phyloP scores from a whole-genome alignment of 1,140 invertebrate genomes.

The Drosophila mojavensis region DNA sequence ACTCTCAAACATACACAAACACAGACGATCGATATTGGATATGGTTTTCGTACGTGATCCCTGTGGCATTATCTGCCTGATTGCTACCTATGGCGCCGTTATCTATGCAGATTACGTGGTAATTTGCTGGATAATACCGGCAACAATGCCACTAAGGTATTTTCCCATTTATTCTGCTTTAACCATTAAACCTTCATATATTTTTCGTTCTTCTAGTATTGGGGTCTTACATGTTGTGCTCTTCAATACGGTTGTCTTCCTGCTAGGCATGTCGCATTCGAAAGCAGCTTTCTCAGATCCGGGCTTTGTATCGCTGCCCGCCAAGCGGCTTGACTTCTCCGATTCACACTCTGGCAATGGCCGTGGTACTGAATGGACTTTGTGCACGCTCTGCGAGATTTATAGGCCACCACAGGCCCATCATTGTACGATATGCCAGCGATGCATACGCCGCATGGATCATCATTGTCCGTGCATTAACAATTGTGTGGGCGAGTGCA shows the following conservation, averaged over 20 bases:
- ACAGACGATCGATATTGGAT: conserved; percentile 9
- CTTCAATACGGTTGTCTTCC: conserved; percentile 92
- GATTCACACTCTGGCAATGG: conserved; percentile 87
- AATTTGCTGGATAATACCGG: conserved; percentile 92
- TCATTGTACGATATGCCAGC: conserved; percentile 94
- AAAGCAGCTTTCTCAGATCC: conserved; percentile 95
- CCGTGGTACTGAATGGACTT: conserved; percentile 90
- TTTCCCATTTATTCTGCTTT: not conserved
- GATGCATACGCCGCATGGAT: conserved; percentile 95
- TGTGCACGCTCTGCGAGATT: conserved; percentile 93
- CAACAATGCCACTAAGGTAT: conserved; percentile 93
- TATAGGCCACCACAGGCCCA: conserved; percentile 94
- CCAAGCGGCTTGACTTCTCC: conserved; percentile 93
- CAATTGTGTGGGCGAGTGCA: conserved; percentile 96
- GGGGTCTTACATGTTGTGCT: conserved; percentile 93
- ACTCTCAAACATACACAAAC: not conserved
- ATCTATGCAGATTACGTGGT: conserved; percentile 97
- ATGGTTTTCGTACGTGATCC: conserved; percentile 90
- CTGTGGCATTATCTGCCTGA: conserved; percentile 93
- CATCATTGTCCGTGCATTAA: conserved; percentile 96
- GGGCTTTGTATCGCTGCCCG: conserved; percentile 93
- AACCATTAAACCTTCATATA: not conserved
- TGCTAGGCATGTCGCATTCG: conserved; percentile 91
- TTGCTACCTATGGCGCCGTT: conserved; percentile 92
- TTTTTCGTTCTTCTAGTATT: conserved; percentile 85